Evolutionary conservation across 2,888 invertebrate genomes (phyloP), one percentile per base, ranked within the genome.

Genomic region (Dendrolimus houi): DNA sequence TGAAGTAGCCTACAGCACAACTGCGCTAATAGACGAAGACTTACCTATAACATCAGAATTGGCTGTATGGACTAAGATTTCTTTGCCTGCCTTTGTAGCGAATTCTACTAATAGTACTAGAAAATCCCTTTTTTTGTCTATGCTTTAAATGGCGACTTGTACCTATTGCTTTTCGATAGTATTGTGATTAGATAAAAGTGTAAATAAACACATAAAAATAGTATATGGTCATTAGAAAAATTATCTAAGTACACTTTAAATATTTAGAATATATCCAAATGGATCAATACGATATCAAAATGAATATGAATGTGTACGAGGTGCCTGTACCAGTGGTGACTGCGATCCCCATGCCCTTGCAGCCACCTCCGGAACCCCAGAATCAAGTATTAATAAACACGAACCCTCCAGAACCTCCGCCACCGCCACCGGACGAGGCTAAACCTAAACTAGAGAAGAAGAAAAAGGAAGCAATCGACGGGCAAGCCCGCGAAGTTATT

Each of bases 401-500:
- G 7, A 64, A 63, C 58, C 67, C 69, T 41, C 67, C 68, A 7
- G 67, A 71, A 14, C 70, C 68, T 2, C 70, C 68, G 6, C 72
- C 62, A 10, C 61, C 66, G 8, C 56, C 68, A 9, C 60, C 64
- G 8, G 67, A 68, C 13, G 74, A 74, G 2, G 69, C 71, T 58
- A 85, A 85, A 67, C 76, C 77, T 0, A 80, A 82, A 63, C 41
- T 70, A 1, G 83, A 82, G 42, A 87, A 85, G 62, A 88, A 88
- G 62, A 89, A 88, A 64, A 89, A 88, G 40, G 89, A 89, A 64
- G 87, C 89, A 0, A 89, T 89, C 8, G 89, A 89, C 58, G 87
- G 87, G 0, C 89, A 89, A 67, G 89, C 89, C 9, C 77, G 88
- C 47, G 89, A 89, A 65, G 83, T 89, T 0, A 89, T 89, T 56